A percentile compares a stretch with the other conserved stretches of the same genome.
phyloP scores from a whole-genome alignment of 2,888 invertebrate genomes.

The Syritta pipiens region DNA sequence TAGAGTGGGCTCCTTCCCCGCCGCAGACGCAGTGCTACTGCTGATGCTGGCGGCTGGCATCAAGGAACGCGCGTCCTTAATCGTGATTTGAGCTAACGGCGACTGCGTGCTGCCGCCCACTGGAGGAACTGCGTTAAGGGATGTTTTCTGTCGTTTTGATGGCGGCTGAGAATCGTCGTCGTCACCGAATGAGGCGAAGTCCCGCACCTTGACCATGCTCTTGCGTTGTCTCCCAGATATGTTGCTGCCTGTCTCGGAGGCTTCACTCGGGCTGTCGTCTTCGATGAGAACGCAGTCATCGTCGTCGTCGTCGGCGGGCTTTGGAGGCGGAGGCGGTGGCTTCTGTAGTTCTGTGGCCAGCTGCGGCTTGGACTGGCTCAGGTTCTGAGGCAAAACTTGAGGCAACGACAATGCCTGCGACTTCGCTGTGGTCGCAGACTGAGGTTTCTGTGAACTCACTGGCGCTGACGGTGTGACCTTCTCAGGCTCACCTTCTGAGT shows the following conservation, averaged over 20 bases:
- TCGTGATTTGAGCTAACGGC: constrained; percentile 74
- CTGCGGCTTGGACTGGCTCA: not conserved
- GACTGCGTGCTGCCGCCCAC: not conserved
- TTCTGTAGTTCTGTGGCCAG: constrained; percentile 61
- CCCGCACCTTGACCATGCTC: constrained; percentile 75
- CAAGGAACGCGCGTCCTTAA: constrained; percentile 78
- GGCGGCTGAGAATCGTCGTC: constrained; percentile 80
- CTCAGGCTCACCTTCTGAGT: constrained; percentile 74
- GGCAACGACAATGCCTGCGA: not conserved
- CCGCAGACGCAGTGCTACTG: constrained; percentile 66
- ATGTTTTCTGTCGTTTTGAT: constrained; percentile 75
- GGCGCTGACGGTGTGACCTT: constrained; percentile 25
- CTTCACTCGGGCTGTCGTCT: constrained; percentile 79
- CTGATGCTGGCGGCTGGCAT: constrained; percentile 70
- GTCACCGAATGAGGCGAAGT: constrained; percentile 76
- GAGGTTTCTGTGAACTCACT: too few relatives aligned
- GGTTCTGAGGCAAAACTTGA: not conserved
- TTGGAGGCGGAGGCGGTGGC: constrained; percentile 50
- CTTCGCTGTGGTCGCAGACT: not conserved
- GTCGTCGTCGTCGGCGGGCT: constrained; percentile 77
- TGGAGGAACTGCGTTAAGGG: constrained; percentile 13
- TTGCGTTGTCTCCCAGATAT: constrained; percentile 78
- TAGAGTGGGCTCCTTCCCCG: constrained; percentile 86
- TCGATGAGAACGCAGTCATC: constrained; percentile 81
- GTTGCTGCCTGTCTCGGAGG: constrained; percentile 67